These are phyloP conservation scores for Apostichopus californicus DNA, from an alignment of 35 echinoderm and acorn worm genomes.

Conservation along the genomic window DNA sequence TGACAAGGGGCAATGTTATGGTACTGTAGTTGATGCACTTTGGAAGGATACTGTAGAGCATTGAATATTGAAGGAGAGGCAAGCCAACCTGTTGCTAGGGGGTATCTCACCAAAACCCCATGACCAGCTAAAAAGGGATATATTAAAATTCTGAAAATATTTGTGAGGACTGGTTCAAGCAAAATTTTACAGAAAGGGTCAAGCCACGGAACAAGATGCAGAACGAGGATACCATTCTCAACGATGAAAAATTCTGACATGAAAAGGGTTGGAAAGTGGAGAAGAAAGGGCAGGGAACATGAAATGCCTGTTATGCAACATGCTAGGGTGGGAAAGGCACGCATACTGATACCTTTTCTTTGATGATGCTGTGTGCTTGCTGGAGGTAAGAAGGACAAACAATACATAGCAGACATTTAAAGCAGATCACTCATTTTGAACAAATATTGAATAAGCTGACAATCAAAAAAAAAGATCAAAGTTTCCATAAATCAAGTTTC, in stretches of 20 bases:
- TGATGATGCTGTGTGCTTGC: not conserved
- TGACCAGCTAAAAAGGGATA: too few relatives aligned
- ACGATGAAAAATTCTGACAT: not conserved
- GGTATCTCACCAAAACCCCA: too few relatives aligned
- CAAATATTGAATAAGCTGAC: not conserved
- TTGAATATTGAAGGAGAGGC: too few relatives aligned
- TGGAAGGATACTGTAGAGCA: too few relatives aligned
- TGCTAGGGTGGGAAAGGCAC: not conserved
- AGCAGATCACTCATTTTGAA: not conserved
- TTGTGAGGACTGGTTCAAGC: too few relatives aligned
- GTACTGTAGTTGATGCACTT: too few relatives aligned
- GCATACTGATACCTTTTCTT: constrained; percentile 19
- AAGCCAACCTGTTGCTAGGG: too few relatives aligned
- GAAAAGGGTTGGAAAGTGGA: not conserved
- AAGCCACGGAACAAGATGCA: not conserved
- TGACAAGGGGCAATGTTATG: too few relatives aligned
- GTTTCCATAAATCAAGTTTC: too few relatives aligned
- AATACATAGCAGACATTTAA: not conserved
- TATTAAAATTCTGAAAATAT: too few relatives aligned
- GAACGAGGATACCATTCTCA: not conserved
- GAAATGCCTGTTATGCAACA: not conserved
- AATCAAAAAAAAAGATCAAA: not conserved
- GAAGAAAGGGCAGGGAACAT: not conserved
- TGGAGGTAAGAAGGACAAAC: constrained; percentile 22
- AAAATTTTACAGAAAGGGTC: too few relatives aligned